A percentile compares a stretch with the other conserved stretches of the same genome.
These are phyloP conservation scores for Lagenorhynchus albirostris DNA, from an alignment of 2,113 vertebrate genomes.

Conservation along the genomic window DNA sequence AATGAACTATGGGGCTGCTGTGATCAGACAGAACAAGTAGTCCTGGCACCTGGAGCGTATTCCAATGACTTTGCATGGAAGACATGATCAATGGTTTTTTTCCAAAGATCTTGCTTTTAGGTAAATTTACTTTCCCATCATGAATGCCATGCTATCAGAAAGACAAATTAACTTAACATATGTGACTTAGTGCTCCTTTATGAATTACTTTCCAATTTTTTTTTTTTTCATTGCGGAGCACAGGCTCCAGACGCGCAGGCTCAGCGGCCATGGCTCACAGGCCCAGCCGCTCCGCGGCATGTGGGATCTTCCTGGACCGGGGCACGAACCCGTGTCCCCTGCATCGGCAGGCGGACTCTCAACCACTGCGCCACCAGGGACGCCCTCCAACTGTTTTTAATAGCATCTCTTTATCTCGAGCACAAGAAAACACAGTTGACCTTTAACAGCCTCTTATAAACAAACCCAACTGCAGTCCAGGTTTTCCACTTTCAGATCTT, in stretches of 20 bases:
- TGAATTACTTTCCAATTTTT: conserved; percentile 71
- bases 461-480: conserved; percentile 53
- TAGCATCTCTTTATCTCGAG: conserved; percentile 70
- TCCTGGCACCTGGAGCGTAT: accelerated
- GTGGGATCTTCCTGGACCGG: no score
- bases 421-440: conserved; percentile 67
- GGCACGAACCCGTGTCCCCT: no score
- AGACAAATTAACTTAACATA: conserved; percentile 72
- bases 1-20: neutral
- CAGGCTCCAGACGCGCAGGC: no score
- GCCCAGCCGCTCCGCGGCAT: no score
- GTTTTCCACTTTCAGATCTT: conserved; percentile 49
- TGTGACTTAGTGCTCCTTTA: conserved; percentile 61
- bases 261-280: no score
- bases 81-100: conserved; percentile 53
- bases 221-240: no score
- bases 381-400: conserved; percentile 66
- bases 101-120: conserved; percentile 63
- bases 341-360: no score
- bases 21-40: neutral
- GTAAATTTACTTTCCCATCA: conserved; percentile 67
- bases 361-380: no score
- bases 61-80: neutral
- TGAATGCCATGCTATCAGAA: conserved; percentile 46
- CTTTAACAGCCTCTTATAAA: conserved; percentile 71